Base-by-base conservation (phyloP, 2,113 vertebrate genomes). In the Indicator maculatus region DNA sequence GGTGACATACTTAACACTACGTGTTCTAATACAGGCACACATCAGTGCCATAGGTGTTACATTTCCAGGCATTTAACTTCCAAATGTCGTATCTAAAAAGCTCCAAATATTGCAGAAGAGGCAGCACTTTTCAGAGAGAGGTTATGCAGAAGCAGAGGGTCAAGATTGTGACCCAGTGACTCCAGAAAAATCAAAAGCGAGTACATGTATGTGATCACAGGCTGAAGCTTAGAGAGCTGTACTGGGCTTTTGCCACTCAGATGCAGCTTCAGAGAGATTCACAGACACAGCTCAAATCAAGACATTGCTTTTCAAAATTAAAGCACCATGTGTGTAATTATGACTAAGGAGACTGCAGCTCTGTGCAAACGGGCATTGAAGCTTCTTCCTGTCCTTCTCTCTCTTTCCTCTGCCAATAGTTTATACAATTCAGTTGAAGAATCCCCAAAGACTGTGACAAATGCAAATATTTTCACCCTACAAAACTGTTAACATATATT, bases 401-500 rank as follows among this genome's bases (percentile, higher is more conserved):
- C 65, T n/a, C 6, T 50, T 65, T 9, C 12, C 8, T 30, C 13
- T 18, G 5, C 21, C 60, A 93, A 24, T 61, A 83, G 4, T 75
- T 94, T 39, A 82, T 67, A 77, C 19, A 76, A 75, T 75, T 78
- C 56, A 89, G 47, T n/a, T 75, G 33, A 93, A 84, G 41, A 96
- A 84, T 91, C 86, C 83, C 89, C 76, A 91, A 17, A 56, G n/a
- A 88, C 28, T 76, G 27, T 60, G 16, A 93, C 31, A 96, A 94
- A 95, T 53, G 58, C 86, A 89, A 95, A 87, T 89, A 92, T 93
- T 96, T 64, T 91, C 88, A 91, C 69, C 23, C 38, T 90, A 78
- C 16, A 70, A 94, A 96, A 95, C 39, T 65, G 16, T 74, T 87
- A 73, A 60, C 9, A 27, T 75, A 11, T 65, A 71, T 36, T 93